phyloP scores from a whole-genome alignment of 2,888 invertebrate species.

The Ectropis crepuscularia region DNA sequence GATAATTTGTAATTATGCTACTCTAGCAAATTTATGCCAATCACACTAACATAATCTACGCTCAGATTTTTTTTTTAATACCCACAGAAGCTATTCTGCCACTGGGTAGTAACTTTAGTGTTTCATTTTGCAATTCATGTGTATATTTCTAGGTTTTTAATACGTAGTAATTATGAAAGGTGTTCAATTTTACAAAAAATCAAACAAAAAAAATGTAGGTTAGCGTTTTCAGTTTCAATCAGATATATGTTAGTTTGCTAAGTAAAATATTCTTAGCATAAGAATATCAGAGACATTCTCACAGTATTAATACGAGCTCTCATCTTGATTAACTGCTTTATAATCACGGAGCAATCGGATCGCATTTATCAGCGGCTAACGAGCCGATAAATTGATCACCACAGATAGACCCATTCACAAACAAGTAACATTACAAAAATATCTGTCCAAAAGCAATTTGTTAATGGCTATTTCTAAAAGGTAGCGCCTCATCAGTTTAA shows the following conservation, averaged over 20 bases:
- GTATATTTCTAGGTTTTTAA: too few species aligned
- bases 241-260: constrained; percentile 1
- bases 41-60: too few species aligned
- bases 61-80: too few species aligned
- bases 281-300: constrained; percentile 58
- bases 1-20: too few species aligned
- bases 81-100: too few species aligned
- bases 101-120: too few species aligned
- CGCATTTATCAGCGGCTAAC: constrained; percentile 75
- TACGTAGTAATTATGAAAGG: too few species aligned
- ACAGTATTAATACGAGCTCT: constrained; percentile 68
- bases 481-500: constrained; percentile 60
- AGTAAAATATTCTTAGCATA: constrained; percentile 35
- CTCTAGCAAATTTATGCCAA: too few species aligned
- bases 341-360: constrained; percentile 72
- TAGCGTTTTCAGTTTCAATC: not conserved
- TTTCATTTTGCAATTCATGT: too few species aligned
- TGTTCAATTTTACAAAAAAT: not conserved
- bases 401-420: constrained; percentile 74
- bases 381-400: constrained; percentile 78
- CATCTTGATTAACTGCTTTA: constrained; percentile 74
- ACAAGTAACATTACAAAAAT: constrained; percentile 75
- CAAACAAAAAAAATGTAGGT: too few species aligned
- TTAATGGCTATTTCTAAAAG: constrained; percentile 69
- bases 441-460: constrained; percentile 73